Evolutionary conservation across 2,113 vertebrate genomes (phyloP).

Genomic region (Gallinago undulata): DNA sequence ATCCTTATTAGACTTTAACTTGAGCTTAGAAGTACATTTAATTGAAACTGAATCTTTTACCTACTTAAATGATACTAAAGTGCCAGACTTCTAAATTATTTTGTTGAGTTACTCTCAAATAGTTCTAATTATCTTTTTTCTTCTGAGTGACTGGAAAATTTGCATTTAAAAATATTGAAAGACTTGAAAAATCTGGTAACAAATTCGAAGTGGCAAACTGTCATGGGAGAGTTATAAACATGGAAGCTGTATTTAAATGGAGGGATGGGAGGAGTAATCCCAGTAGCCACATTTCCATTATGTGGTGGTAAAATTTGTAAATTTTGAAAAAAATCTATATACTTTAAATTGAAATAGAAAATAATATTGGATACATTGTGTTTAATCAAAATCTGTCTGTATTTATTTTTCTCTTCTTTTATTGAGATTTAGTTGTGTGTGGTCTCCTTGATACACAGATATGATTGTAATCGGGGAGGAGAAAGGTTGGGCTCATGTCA

Average conservation of each 20-base stretch:
- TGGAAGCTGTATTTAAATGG: not conserved
- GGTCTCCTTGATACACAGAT: not conserved
- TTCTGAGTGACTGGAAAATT: not conserved
- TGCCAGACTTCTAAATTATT: not conserved
- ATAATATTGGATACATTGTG: not conserved
- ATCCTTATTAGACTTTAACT: not conserved
- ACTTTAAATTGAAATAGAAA: not conserved
- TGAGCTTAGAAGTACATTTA: not conserved
- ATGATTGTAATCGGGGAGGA: not conserved
- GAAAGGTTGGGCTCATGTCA: not conserved
- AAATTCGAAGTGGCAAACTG: not conserved
- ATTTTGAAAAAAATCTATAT: not conserved
- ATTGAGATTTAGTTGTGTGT: fast-evolving
- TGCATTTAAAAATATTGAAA: not conserved
- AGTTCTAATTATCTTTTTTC: not conserved
- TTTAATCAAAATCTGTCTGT: not conserved
- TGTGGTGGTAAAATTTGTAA: not conserved
- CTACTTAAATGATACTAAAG: not conserved
- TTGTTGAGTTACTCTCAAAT: not conserved
- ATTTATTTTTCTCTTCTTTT: not conserved
- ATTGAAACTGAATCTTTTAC: not conserved
- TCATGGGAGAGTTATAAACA: not conserved
- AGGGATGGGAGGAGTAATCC: not conserved
- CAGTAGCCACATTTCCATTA: not conserved
- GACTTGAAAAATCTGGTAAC: not conserved